phyloP scores from a whole-genome alignment of 1,140 invertebrate species.

The Hycleus phaleratus region DNA sequence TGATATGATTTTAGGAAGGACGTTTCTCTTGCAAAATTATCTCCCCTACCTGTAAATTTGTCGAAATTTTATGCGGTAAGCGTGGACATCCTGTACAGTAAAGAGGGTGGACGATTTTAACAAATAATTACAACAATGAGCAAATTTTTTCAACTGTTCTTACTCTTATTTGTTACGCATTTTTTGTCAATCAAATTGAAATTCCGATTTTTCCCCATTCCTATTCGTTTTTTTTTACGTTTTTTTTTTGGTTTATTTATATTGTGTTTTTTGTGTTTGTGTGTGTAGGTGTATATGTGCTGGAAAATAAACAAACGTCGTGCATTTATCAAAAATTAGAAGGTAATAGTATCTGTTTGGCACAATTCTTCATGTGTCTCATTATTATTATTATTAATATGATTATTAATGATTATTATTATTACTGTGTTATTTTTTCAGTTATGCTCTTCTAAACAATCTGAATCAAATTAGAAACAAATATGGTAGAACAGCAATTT shows the following conservation, averaged over 20 bases:
- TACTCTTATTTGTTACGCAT: background rate
- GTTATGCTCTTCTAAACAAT: background rate
- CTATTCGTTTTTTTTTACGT: too few relatives aligned
- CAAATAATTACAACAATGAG: slow-evolving; percentile 34
- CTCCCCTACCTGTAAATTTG: too few relatives aligned
- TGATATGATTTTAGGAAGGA: too few relatives aligned
- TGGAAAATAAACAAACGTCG: slow-evolving; percentile 4
- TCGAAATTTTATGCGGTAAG: too few relatives aligned
- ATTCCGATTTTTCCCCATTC: too few relatives aligned
- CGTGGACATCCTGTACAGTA: too few relatives aligned
- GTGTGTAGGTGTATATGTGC: slow-evolving; percentile 18
- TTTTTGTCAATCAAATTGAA: too few relatives aligned
- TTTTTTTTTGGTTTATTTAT: slow-evolving; percentile 12
- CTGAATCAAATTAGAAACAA: slow-evolving; percentile 5
- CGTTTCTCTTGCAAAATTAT: too few relatives aligned
- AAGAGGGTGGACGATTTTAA: slow-evolving; percentile 22
- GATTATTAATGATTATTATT: too few relatives aligned
- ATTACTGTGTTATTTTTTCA: too few relatives aligned
- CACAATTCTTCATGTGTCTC: slow-evolving; percentile 7
- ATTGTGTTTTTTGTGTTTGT: slow-evolving; percentile 1
- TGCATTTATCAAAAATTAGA: background rate
- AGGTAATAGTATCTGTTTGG: slow-evolving; percentile 13
- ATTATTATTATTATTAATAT: too few relatives aligned
- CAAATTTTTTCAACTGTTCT: slow-evolving; percentile 18
- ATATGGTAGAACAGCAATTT: slow-evolving; percentile 27